These are phyloP conservation scores for Vireo griseus DNA, from an alignment of 2,797 vertebrate species.

Conservation along the genomic window DNA sequence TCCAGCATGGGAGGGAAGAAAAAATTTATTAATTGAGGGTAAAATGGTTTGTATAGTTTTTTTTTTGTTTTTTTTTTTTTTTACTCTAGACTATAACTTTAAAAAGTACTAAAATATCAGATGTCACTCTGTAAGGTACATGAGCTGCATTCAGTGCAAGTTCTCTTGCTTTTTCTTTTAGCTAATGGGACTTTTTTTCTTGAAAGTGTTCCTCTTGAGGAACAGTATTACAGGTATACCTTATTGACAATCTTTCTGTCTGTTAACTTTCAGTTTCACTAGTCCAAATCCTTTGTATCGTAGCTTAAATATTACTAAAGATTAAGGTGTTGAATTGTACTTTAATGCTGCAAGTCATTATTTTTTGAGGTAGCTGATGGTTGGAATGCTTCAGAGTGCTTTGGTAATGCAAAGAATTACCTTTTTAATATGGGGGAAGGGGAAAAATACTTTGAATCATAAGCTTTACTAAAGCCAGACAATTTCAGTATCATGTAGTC, in stretches of 20 bases:
- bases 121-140: background rate
- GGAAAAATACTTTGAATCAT: background rate
- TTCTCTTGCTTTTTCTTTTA: background rate
- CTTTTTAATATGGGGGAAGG: background rate
- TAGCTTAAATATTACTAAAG: background rate
- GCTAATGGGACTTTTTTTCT: background rate
- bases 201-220: background rate
- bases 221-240: background rate
- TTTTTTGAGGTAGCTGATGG: background rate
- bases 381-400: background rate
- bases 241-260: background rate
- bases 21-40: background rate
- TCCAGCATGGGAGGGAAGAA: background rate
- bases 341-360: background rate
- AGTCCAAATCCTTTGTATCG: background rate
- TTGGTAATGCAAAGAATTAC: background rate
- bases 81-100: background rate
- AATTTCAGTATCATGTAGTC: background rate
- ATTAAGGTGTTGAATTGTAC: background rate
- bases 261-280: background rate
- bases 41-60: background rate
- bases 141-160: background rate
- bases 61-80: background rate
- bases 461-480: background rate
- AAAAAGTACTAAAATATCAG: background rate